Evolutionary conservation across 2,888 invertebrate species (phyloP).

Genomic region (Tachina fera): DNA sequence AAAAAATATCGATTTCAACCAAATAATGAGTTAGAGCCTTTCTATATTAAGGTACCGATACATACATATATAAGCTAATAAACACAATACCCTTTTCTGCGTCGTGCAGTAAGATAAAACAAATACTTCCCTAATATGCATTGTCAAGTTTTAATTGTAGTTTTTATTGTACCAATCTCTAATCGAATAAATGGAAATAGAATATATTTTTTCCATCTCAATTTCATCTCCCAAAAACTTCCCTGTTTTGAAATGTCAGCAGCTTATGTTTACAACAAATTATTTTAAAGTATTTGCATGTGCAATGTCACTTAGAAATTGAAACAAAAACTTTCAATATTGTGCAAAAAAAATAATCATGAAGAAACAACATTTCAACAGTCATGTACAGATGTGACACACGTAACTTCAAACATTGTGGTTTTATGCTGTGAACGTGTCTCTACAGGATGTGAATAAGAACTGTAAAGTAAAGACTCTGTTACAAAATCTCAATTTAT

Average conservation of each 20-base stretch:
- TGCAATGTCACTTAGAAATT: slow-evolving; percentile 55
- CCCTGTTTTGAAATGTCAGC: slow-evolving; percentile 44
- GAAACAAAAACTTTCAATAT: slow-evolving; percentile 44
- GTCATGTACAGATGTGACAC: slow-evolving; percentile 58
- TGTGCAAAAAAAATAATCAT: not conserved
- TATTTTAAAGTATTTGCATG: slow-evolving; percentile 53
- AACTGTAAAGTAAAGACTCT: slow-evolving; percentile 23
- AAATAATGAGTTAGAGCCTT: no score
- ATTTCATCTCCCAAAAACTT: slow-evolving; percentile 20
- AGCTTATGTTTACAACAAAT: slow-evolving; percentile 52
- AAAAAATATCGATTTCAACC: no score
- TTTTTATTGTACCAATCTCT: slow-evolving; percentile 3
- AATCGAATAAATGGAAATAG: not conserved
- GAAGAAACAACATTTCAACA: slow-evolving; percentile 16
- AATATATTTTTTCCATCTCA: slow-evolving; percentile 1
- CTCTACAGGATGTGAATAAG: slow-evolving; percentile 23
- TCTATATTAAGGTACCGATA: no score
- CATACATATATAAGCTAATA: no score
- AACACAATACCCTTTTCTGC: no score
- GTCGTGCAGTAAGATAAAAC: no score
- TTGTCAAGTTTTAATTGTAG: not conserved
- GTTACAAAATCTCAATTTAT: slow-evolving; percentile 24
- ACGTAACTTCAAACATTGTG: slow-evolving; percentile 57
- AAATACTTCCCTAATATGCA: not conserved
- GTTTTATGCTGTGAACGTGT: slow-evolving; percentile 60